Base-by-base conservation (phyloP, 1,140 invertebrate species). In the Meloidogyne chitwoodi region DNA sequence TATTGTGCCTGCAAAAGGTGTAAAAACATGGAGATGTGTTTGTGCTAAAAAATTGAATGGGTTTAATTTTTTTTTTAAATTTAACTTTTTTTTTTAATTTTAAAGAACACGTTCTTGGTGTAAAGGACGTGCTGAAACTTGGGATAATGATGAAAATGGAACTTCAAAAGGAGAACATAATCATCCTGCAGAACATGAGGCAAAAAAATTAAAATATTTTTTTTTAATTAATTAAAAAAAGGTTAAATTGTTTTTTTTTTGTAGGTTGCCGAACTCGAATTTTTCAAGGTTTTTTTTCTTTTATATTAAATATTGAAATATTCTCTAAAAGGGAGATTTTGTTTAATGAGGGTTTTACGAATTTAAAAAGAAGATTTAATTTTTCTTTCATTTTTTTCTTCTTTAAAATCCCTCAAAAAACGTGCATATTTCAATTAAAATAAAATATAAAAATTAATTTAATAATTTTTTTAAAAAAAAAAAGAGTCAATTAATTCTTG, bases 11-110 rank as follows among this genome's bases (percentile, higher is more conserved):
- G 67, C 76, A 34, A 81, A 80, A 64, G 81, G 81, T 56, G 81
- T 81, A 4, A 81, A 84, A 65, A 83, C 81, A 4, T 83, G 81
- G 81, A 80, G 81, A 26, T 83, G 81, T 74, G 83, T 84, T 22
- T 84, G 82, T 73, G 81, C 81, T 0, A 83, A 83, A 34, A 83
- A 83, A 68, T 70, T 84, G 68, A 82, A 82, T 29, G 75, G 76
- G 48, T 66, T 79, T 24, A 62, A 44, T 68, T 22, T 12, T 73
- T 29, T 56, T 48, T 27, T 27, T 27, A 68, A 68, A 26, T 22
- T 38, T 38, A 38, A 38, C 27, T 41, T 31, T 24, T 68, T 68
- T 8, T 26, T 68, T 22, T 19, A 24, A 68, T 38, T 68, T 68
- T 14, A 66, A 2, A 22, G 41, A 68, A 26, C 26, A 12, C 26